Evolutionary conservation across 1,140 invertebrate genomes (phyloP).

Genomic region (Linepithema humile): DNA sequence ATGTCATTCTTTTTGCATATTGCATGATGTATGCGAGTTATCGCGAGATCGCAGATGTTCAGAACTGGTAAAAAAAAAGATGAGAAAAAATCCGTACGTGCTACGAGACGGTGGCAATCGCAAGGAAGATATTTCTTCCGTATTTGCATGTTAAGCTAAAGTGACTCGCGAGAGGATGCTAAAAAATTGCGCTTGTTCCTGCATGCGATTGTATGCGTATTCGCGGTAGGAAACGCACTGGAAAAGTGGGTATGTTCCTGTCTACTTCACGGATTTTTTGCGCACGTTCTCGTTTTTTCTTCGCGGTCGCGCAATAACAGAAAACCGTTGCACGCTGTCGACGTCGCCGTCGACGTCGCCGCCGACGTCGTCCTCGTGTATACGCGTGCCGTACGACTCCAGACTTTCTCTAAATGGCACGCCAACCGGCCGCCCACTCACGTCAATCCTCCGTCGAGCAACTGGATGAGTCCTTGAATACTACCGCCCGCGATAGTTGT

Average conservation of each 20-base stretch:
- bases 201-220: conserved; percentile 25
- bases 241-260: background rate
- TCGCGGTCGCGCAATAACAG: conserved; percentile 74
- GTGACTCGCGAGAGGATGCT: conserved; percentile 23
- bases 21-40: too few species aligned
- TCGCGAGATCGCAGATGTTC: too few species aligned
- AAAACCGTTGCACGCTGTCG: conserved; percentile 64
- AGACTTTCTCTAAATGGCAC: conserved; percentile 80
- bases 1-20: too few species aligned
- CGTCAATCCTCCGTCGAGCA: conserved; percentile 49
- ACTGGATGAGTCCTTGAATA: conserved; percentile 22
- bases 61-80: conserved; percentile 25
- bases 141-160: conserved; percentile 38
- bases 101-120: conserved; percentile 70
- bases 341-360: conserved; percentile 50
- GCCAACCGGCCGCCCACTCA: conserved; percentile 56
- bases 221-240: background rate
- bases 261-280: conserved; percentile 75
- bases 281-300: conserved; percentile 41
- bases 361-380: conserved; percentile 49
- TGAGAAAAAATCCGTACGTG: conserved; percentile 16
- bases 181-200: conserved; percentile 10
- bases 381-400: conserved; percentile 11
- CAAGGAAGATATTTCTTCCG: conserved; percentile 63
- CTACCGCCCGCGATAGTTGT: conserved; percentile 49